A percentile compares a stretch with the other conserved stretches of the same genome.
phyloP scores from a whole-genome alignment of 2,113 vertebrate genomes.

The Xerus inauris region DNA sequence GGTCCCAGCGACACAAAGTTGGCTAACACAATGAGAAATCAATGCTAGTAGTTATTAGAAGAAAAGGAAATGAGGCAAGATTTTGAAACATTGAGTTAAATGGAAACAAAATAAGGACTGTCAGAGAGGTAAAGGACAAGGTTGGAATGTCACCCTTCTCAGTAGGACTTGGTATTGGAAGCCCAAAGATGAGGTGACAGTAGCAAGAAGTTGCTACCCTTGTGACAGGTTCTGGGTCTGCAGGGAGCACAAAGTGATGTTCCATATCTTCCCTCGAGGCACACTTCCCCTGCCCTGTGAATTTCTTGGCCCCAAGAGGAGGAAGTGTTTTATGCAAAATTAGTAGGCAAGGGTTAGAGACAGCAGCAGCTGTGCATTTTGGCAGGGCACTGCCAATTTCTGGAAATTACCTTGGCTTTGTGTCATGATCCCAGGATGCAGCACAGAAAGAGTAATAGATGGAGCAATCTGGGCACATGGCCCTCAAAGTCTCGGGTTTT shows the following conservation, averaged over 20 bases:
- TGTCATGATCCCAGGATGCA: conserved; percentile 55
- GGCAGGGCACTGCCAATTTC: conserved; percentile 61
- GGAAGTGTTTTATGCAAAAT: conserved; percentile 61
- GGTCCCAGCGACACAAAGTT: too few relatives aligned
- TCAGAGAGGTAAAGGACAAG: neutral
- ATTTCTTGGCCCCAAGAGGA: conserved; percentile 41
- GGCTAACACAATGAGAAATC: neutral
- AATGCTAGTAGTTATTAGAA: conserved; percentile 4
- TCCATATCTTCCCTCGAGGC: neutral
- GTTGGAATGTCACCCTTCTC: neutral
- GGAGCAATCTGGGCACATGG: neutral
- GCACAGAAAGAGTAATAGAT: neutral
- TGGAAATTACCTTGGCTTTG: conserved; percentile 70
- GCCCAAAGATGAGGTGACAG: neutral
- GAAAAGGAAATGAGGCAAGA: neutral
- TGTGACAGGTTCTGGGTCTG: neutral
- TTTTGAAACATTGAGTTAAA: neutral
- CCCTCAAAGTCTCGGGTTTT: neutral
- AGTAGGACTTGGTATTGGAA: fast-evolving
- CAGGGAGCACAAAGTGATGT: neutral
- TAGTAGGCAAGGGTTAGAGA: conserved; percentile 55
- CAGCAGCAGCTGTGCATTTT: conserved; percentile 61
- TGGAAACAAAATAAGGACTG: neutral
- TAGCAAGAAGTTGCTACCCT: too few relatives aligned
- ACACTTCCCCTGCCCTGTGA: neutral